phyloP scores from a whole-genome alignment of 2,888 invertebrate species.

The Plagiodera versicolora region DNA sequence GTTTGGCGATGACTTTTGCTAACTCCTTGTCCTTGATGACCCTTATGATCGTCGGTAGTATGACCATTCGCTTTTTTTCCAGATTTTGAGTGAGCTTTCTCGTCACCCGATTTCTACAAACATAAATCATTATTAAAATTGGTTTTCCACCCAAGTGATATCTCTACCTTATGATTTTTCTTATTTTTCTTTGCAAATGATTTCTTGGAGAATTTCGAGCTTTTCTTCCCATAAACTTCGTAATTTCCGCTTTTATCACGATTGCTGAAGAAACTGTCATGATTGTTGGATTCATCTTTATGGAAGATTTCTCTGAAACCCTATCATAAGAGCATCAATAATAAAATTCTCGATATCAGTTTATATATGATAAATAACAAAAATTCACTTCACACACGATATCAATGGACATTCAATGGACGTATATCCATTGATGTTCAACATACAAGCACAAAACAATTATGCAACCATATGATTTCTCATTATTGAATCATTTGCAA shows the following conservation, averaged over 20 bases:
- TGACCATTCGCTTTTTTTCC: slow-evolving; percentile 46
- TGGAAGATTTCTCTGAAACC: slow-evolving; percentile 55
- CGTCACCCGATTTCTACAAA: slow-evolving; percentile 40
- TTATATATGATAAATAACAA: no score
- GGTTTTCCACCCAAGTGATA: no score
- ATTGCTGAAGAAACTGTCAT: slow-evolving; percentile 54
- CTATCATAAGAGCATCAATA: slow-evolving; percentile 38
- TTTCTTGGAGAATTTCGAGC: slow-evolving; percentile 44
- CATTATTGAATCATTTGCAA: no score
- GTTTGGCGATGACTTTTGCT: slow-evolving; percentile 44
- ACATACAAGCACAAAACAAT: no score
- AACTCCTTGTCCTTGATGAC: slow-evolving; percentile 43
- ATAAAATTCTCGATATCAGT: no score
- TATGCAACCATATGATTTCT: no score
- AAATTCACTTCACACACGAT: no score
- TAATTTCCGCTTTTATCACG: slow-evolving; percentile 53
- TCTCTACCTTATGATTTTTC: slow-evolving; percentile 38
- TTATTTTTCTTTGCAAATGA: slow-evolving; percentile 31
- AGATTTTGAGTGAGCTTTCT: slow-evolving; percentile 46
- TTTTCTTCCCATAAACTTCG: slow-evolving; percentile 49
- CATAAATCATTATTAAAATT: no score
- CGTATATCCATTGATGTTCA: no score
- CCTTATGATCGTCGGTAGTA: slow-evolving; percentile 44
- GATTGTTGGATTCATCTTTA: slow-evolving; percentile 54
- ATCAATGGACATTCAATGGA: no score